These are phyloP conservation scores for Lophotis ruficrista DNA, from an alignment of 2,113 vertebrate species.

Conservation along the genomic window DNA sequence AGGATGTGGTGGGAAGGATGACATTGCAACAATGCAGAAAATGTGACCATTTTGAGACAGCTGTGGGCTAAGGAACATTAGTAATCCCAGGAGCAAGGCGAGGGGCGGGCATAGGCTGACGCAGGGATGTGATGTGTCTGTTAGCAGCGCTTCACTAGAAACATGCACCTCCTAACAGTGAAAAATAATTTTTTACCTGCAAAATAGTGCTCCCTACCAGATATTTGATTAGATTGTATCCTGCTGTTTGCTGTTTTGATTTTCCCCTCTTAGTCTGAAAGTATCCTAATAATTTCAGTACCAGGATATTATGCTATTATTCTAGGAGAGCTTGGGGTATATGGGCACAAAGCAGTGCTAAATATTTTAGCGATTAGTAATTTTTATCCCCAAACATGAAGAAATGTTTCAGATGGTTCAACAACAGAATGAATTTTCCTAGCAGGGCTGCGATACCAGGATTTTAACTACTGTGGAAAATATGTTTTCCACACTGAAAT, in stretches of 20 bases:
- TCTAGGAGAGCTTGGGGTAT: background rate
- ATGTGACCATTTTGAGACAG: background rate
- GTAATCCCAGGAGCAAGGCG: background rate
- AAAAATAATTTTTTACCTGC: background rate
- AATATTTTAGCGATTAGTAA: conserved; percentile 34
- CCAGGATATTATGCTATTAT: background rate
- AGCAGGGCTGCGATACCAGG: background rate
- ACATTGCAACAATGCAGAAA: conserved; percentile 29
- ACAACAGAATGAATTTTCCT: conserved; percentile 28
- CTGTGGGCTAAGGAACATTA: conserved; percentile 7
- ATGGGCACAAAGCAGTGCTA: background rate
- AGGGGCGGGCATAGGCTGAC: background rate
- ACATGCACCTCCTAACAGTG: background rate
- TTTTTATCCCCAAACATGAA: conserved; percentile 15
- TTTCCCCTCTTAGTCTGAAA: background rate
- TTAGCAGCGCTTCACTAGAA: background rate
- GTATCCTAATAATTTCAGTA: background rate
- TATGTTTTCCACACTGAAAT: background rate
- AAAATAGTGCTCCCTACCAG: background rate
- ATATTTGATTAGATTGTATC: background rate
- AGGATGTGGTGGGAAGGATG: conserved; percentile 11
- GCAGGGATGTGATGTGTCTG: background rate
- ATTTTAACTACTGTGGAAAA: conserved; percentile 51
- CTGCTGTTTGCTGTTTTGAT: background rate
- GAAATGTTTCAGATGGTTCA: conserved; percentile 40